phyloP scores from a whole-genome alignment of 1,140 invertebrate genomes.

The Trinorchestia longiramus region DNA sequence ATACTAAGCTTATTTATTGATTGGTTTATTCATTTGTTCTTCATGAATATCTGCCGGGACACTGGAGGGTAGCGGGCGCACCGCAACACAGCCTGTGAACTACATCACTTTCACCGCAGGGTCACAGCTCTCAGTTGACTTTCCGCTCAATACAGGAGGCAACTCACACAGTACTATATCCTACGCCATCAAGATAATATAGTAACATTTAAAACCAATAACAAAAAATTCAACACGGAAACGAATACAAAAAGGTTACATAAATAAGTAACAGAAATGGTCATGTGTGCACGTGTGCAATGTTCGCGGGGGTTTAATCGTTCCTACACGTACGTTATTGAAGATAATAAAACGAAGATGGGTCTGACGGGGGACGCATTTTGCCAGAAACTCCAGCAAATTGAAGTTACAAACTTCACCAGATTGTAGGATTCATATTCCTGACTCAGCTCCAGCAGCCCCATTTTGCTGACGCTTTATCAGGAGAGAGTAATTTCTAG shows the following conservation, averaged over 20 bases:
- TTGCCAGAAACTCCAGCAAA: neutral
- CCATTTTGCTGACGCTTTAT: neutral
- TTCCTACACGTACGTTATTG: neutral
- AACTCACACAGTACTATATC: neutral
- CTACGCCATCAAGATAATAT: neutral
- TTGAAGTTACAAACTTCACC: neutral
- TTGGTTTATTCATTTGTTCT: too few species aligned
- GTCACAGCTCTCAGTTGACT: neutral
- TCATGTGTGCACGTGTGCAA: neutral
- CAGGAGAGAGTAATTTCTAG: neutral
- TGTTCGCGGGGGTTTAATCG: neutral
- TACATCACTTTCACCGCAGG: slow-evolving; percentile 6
- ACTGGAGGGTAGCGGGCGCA: neutral
- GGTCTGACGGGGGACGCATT: neutral
- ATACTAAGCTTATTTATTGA: too few species aligned
- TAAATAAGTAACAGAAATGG: too few species aligned
- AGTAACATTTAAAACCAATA: neutral
- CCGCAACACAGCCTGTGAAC: neutral
- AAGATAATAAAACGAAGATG: neutral
- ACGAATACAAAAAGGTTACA: neutral
- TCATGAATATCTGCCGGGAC: neutral
- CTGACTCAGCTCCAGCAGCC: neutral
- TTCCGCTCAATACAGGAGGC: neutral
- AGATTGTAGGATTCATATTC: neutral
- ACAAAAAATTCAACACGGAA: neutral